phyloP scores from a whole-genome alignment of 2,888 invertebrate species.

The Andrena marginata region DNA sequence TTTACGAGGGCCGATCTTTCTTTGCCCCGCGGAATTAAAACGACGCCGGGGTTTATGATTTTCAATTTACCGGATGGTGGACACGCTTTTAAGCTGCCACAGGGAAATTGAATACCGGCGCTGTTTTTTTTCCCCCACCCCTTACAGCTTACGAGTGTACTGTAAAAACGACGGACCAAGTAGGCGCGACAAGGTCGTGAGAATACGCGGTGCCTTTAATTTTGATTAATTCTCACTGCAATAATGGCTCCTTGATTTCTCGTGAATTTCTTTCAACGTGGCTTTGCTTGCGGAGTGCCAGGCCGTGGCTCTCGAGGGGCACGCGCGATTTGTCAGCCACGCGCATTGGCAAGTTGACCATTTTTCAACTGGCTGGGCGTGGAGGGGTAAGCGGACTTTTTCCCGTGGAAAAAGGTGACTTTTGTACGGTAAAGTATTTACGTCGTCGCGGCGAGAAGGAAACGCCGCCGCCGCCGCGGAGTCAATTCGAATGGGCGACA shows the following conservation, averaged over 20 bases:
- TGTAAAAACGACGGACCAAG: slow-evolving; percentile 25
- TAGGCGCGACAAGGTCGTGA: background rate
- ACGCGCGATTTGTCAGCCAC: slow-evolving; percentile 41
- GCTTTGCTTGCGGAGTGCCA: background rate
- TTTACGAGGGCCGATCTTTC: slow-evolving; percentile 66
- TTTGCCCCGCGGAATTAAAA: slow-evolving; percentile 63
- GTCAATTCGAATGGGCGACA: slow-evolving; percentile 40
- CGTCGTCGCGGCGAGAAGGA: slow-evolving; percentile 23
- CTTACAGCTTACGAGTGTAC: background rate
- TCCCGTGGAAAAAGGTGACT: slow-evolving; percentile 20
- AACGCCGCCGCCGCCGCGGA: background rate
- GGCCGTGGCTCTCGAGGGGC: background rate
- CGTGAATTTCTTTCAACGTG: too few species aligned
- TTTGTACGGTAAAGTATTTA: slow-evolving; percentile 55
- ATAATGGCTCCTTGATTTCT: too few species aligned
- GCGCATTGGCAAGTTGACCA: slow-evolving; percentile 10
- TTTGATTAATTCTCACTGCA: too few species aligned
- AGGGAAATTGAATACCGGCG: slow-evolving; percentile 43
- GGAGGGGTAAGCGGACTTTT: background rate
- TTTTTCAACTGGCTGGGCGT: slow-evolving; percentile 38
- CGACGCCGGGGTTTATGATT: slow-evolving; percentile 68
- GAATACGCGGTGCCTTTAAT: background rate
- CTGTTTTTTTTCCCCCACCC: slow-evolving; percentile 5
- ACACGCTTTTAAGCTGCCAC: slow-evolving; percentile 56
- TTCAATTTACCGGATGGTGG: slow-evolving; percentile 72